Evolutionary conservation across 2,888 invertebrate genomes (phyloP).

Genomic region (Nemotelus nigrinus): DNA sequence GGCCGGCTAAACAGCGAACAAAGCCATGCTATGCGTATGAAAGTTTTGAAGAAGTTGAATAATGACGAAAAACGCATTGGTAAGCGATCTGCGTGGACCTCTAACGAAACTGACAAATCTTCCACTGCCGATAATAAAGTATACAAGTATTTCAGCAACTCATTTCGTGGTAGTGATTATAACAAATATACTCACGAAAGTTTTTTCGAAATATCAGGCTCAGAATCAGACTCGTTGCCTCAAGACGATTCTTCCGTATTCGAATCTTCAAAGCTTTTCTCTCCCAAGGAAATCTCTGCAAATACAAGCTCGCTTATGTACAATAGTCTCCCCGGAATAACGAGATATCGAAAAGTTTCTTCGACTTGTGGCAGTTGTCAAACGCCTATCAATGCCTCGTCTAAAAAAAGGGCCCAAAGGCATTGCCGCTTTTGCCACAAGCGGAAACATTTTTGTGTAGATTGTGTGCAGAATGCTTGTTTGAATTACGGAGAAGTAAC

Average conservation of each 20-base stretch:
- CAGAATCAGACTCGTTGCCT: constrained; percentile 8
- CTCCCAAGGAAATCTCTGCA: constrained; percentile 59
- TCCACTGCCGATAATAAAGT: constrained; percentile 57
- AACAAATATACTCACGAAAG: constrained; percentile 34
- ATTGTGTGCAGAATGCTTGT: constrained; percentile 59
- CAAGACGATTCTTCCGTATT: neutral
- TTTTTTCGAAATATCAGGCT: constrained; percentile 42
- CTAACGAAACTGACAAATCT: constrained; percentile 48
- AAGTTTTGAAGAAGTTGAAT: constrained; percentile 60
- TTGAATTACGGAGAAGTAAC: constrained; percentile 58
- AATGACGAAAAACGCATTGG: constrained; percentile 56
- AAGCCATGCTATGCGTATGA: constrained; percentile 59
- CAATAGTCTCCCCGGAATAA: constrained; percentile 58
- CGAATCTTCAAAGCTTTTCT: constrained; percentile 56
- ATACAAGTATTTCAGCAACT: constrained; percentile 64
- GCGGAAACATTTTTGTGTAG: constrained; percentile 60
- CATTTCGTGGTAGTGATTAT: constrained; percentile 59
- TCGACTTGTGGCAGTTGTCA: constrained; percentile 60
- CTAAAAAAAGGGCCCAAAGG: constrained; percentile 58
- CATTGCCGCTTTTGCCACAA: constrained; percentile 59
- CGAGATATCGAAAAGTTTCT: constrained; percentile 32
- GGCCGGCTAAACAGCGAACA: constrained; percentile 60
- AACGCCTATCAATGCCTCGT: constrained; percentile 58
- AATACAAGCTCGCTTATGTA: constrained; percentile 60
- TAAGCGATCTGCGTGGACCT: constrained; percentile 39